These are phyloP conservation scores for Leptosomus discolor DNA, from an alignment of 2,113 vertebrate species.

Conservation along the genomic window DNA sequence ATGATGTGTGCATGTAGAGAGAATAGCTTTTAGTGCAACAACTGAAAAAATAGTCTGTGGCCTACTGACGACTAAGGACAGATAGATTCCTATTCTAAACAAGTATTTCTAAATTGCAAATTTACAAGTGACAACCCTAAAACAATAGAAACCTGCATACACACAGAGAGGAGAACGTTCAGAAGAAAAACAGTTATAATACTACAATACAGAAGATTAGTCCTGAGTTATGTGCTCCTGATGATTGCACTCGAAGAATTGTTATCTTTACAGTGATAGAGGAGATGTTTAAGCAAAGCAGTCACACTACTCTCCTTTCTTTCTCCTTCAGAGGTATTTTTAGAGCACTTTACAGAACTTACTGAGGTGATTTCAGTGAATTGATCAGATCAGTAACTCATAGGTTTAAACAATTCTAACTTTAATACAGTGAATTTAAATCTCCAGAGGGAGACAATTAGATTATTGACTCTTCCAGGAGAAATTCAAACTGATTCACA, in stretches of 20 bases:
- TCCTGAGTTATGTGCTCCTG: background rate
- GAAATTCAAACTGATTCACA: slow-evolving; percentile 23
- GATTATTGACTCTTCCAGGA: slow-evolving; percentile 25
- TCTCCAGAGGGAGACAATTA: background rate
- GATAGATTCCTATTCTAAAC: background rate
- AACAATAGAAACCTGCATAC: background rate
- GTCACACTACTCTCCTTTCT: background rate
- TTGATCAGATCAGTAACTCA: background rate
- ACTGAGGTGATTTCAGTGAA: slow-evolving; percentile 13
- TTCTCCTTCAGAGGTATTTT: slow-evolving; percentile 8
- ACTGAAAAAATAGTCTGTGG: background rate
- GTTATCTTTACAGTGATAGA: background rate
- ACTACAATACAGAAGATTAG: background rate
- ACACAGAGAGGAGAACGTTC: background rate
- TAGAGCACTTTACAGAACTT: slow-evolving; percentile 7
- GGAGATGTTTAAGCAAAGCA: background rate
- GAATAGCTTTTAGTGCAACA: background rate
- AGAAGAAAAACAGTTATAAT: background rate
- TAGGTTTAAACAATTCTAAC: background rate
- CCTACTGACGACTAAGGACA: background rate
- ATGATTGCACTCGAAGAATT: background rate
- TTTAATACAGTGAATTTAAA: slow-evolving; percentile 2
- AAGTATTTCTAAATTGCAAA: background rate
- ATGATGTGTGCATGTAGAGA: background rate
- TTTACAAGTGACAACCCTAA: background rate